Evolutionary conservation across 2,113 vertebrate genomes (phyloP).

Genomic region (Nasalis larvatus): DNA sequence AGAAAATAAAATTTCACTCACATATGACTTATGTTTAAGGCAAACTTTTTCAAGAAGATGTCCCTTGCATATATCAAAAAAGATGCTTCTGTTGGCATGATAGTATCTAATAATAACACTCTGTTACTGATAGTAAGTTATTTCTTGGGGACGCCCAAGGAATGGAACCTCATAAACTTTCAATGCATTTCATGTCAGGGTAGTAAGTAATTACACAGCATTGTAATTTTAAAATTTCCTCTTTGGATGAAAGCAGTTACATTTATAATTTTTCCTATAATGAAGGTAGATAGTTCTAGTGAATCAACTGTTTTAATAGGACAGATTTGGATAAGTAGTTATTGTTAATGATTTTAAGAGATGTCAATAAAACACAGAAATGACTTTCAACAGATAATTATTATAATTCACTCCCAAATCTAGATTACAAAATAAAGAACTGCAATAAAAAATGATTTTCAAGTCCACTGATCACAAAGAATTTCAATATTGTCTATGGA

Average conservation of each 20-base stretch:
- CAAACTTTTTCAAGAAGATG: conserved; percentile 11
- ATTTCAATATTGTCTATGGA: conserved; percentile 33
- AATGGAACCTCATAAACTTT: not conserved
- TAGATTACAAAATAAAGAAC: conserved; percentile 26
- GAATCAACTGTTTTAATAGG: not conserved
- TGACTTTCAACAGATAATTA: not conserved
- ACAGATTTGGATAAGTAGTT: not conserved
- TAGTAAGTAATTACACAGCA: not conserved
- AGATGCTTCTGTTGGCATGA: not conserved
- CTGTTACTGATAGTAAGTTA: not conserved
- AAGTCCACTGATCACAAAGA: conserved; percentile 2
- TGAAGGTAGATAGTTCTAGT: not conserved
- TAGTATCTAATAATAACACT: not conserved
- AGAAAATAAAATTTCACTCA: not conserved
- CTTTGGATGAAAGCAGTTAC: not conserved
- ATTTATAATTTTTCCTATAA: not conserved
- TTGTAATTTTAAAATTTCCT: not conserved
- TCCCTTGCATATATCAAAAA: not conserved
- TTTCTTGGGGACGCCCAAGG: not conserved
- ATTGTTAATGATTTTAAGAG: conserved; percentile 13
- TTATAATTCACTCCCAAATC: not conserved
- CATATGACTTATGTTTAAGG: not conserved
- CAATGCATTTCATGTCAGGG: not conserved
- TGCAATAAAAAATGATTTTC: not conserved
- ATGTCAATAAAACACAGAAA: not conserved